Conservation (phyloP, 2,113 vertebrate species). For the Centrocercus urophasianus region DNA sequence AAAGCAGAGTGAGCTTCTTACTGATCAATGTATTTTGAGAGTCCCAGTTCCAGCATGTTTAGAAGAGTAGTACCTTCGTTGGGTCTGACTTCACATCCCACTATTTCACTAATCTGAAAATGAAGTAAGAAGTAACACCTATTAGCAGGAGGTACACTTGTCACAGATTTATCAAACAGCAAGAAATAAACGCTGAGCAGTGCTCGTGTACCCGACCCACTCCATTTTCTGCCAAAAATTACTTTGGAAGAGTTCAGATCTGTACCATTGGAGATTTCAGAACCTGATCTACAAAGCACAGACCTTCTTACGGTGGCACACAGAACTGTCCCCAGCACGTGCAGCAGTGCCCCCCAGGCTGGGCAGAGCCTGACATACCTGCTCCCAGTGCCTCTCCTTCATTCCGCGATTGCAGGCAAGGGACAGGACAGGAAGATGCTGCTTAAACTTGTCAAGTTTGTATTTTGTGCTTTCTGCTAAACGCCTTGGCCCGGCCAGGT, state of each 20-base stretch:
- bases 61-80: constrained; percentile 80
- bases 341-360: not conserved
- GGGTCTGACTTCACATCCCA: constrained; percentile 83
- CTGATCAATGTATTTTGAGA: constrained; percentile 83
- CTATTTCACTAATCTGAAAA: constrained; percentile 86
- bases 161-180: not conserved
- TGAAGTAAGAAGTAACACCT: not conserved
- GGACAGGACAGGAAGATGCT: constrained; percentile 84
- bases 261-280: not conserved
- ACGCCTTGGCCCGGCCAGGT: constrained; percentile 77
- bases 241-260: not conserved
- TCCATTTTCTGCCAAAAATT: not conserved
- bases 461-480: constrained; percentile 83
- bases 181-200: not conserved
- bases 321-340: not conserved
- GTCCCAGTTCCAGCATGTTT: constrained; percentile 85
- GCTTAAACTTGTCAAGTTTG: constrained; percentile 89
- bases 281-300: not conserved
- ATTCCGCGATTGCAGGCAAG: constrained; percentile 90
- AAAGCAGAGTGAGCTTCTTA: constrained; percentile 70
- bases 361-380: constrained; percentile 71
- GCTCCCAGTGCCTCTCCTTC: constrained; percentile 89
- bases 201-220: not conserved
- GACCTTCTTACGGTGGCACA: not conserved
- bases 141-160: not conserved